phyloP scores from a whole-genome alignment of 2,113 vertebrate species.

The Corythoichthys haematopterus region DNA sequence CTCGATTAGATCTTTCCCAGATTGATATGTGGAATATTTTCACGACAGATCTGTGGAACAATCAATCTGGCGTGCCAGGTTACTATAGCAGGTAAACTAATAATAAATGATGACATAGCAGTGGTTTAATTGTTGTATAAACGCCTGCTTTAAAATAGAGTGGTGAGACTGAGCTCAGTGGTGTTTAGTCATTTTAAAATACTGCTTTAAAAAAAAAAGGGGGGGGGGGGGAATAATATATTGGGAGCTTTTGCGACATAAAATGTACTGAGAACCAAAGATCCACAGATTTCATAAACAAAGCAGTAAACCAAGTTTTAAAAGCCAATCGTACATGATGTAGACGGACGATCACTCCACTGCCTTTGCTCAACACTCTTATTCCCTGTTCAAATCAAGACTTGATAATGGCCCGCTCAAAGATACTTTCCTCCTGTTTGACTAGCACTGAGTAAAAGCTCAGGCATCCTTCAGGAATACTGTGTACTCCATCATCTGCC shows the following conservation, averaged over 20 bases:
- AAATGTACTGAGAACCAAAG: constrained; percentile 39
- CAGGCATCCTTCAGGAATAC: constrained; percentile 42
- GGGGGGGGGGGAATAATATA: constrained; percentile 6
- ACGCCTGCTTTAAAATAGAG: not conserved
- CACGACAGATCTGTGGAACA: too few relatives aligned
- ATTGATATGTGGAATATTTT: too few relatives aligned
- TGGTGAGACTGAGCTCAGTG: constrained; percentile 4
- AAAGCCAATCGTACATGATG: constrained; percentile 13
- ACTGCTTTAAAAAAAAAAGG: not conserved
- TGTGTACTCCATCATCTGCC: constrained; percentile 47
- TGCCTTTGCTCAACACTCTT: constrained; percentile 22
- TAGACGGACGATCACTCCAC: constrained; percentile 20
- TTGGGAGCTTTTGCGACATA: constrained; percentile 22
- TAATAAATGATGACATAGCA: not conserved
- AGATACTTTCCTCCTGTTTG: constrained; percentile 34
- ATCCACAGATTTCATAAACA: not conserved
- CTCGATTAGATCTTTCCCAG: too few relatives aligned
- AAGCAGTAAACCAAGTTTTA: constrained; percentile 10
- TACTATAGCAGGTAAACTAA: not conserved
- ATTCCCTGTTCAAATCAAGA: constrained; percentile 56
- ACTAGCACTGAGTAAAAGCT: constrained; percentile 38
- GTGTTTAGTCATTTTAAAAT: constrained; percentile 14
- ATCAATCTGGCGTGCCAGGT: too few relatives aligned
- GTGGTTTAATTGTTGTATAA: not conserved
- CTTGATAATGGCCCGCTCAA: constrained; percentile 48